Evolutionary conservation across 1,140 invertebrate genomes (phyloP).

Genomic region (Wasmannia auropunctata): DNA sequence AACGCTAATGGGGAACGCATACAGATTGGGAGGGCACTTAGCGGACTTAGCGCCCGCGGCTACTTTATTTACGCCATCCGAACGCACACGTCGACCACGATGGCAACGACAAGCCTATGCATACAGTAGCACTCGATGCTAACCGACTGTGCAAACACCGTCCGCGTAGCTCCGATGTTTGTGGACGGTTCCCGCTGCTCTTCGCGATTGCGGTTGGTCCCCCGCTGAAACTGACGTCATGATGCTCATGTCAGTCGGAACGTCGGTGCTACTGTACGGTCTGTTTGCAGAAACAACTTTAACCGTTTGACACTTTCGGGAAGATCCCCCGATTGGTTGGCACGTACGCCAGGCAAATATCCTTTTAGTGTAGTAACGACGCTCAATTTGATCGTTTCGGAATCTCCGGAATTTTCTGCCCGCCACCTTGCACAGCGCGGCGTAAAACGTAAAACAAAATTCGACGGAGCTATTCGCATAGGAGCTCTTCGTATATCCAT

Average conservation of each 20-base stretch:
- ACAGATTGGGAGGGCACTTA: slow-evolving; percentile 74
- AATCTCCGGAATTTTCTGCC: slow-evolving; percentile 5
- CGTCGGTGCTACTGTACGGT: slow-evolving; percentile 62
- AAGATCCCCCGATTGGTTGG: slow-evolving; percentile 46
- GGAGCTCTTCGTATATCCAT: too few relatives aligned
- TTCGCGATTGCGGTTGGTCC: slow-evolving; percentile 61
- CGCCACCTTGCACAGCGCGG: background rate
- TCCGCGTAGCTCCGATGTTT: slow-evolving; percentile 61
- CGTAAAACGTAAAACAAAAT: background rate
- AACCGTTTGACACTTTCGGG: slow-evolving; percentile 66
- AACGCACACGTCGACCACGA: slow-evolving; percentile 55
- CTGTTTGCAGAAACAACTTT: slow-evolving; percentile 71
- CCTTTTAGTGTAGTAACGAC: slow-evolving; percentile 43
- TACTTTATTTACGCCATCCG: slow-evolving; percentile 76
- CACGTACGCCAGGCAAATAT: slow-evolving; percentile 42
- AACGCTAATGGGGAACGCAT: slow-evolving; percentile 65
- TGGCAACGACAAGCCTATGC: slow-evolving; percentile 67
- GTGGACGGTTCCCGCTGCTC: slow-evolving; percentile 49
- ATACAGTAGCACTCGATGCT: slow-evolving; percentile 73
- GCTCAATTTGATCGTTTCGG: slow-evolving; percentile 38
- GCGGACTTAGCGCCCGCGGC: slow-evolving; percentile 71
- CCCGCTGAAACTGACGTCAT: slow-evolving; percentile 65
- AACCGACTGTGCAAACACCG: slow-evolving; percentile 70
- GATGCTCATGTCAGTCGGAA: slow-evolving; percentile 63
- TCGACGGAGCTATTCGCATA: background rate